A percentile compares a stretch with the other conserved stretches of the same genome.
These are phyloP conservation scores for Hyles vespertilio DNA, from an alignment of 1,140 invertebrate genomes.

Conservation along the genomic window DNA sequence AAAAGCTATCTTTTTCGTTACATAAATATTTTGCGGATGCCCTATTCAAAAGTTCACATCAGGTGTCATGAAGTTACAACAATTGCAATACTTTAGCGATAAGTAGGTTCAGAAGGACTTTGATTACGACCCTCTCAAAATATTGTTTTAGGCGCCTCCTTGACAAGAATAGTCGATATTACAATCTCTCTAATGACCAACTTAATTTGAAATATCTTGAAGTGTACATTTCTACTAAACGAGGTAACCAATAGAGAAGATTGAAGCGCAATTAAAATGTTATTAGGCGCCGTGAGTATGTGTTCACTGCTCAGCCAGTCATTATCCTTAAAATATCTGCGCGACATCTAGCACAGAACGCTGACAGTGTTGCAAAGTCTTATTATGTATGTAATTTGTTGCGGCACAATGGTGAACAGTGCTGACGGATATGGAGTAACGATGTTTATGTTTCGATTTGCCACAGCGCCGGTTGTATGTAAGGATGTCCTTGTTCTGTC, in stretches of 20 bases:
- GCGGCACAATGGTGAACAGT: constrained; percentile 67
- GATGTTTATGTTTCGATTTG: constrained; percentile 69
- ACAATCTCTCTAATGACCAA: no score
- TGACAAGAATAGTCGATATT: no score
- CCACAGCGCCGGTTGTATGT: constrained; percentile 39
- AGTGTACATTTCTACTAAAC: constrained; percentile 12
- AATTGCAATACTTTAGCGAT: no score
- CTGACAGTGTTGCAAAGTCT: constrained; percentile 52
- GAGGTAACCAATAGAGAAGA: neutral
- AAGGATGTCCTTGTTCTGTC: constrained; percentile 66
- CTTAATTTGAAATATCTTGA: no score
- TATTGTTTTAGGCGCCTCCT: no score
- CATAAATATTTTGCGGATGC: no score
- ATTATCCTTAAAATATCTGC: constrained; percentile 58
- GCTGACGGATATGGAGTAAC: constrained; percentile 66
- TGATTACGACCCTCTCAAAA: no score
- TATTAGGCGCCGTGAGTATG: constrained; percentile 23
- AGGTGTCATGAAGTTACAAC: no score
- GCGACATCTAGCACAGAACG: constrained; percentile 51
- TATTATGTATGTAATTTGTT: constrained; percentile 68
- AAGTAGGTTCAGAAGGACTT: no score
- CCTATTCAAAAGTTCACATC: no score
- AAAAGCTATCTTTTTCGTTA: no score
- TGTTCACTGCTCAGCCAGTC: constrained; percentile 24
- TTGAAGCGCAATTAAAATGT: constrained; percentile 20